A percentile compares a stretch with the other conserved stretches of the same genome.
Conservation (phyloP, 2,888 invertebrate genomes). For the Drosophila melanosoma region DNA sequence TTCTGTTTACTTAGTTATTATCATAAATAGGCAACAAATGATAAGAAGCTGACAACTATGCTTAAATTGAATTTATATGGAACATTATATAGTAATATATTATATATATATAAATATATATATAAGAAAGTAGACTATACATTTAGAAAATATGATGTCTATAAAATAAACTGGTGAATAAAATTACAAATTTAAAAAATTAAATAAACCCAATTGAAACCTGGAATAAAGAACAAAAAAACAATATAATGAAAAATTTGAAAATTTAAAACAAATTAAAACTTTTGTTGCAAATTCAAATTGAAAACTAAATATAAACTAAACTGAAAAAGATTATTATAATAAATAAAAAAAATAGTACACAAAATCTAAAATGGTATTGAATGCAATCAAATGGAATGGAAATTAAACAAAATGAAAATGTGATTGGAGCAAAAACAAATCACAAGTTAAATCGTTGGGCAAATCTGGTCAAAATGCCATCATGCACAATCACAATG, state of each 20-base stretch:
- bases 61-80: not conserved
- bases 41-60: not conserved
- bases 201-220: not conserved
- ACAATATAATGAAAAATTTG: not conserved
- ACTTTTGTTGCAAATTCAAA: not conserved
- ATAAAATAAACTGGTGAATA: not conserved
- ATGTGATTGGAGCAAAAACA: constrained; percentile 1
- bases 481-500: constrained; percentile 62
- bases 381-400: constrained; percentile 27
- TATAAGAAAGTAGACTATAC: no score
- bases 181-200: not conserved
- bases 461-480: constrained; percentile 44
- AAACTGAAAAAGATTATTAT: not conserved
- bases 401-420: constrained; percentile 27
- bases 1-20: not conserved
- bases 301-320: not conserved
- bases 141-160: not conserved
- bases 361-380: not conserved
- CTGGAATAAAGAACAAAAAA: not conserved
- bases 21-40: not conserved
- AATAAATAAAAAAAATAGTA: not conserved
- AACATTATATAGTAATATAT: not conserved
- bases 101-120: no score
- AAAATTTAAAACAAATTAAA: not conserved
- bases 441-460: constrained; percentile 26